These are phyloP conservation scores for Tyrophagus putrescentiae DNA, from an alignment of 1,140 invertebrate genomes.

Conservation along the genomic window DNA sequence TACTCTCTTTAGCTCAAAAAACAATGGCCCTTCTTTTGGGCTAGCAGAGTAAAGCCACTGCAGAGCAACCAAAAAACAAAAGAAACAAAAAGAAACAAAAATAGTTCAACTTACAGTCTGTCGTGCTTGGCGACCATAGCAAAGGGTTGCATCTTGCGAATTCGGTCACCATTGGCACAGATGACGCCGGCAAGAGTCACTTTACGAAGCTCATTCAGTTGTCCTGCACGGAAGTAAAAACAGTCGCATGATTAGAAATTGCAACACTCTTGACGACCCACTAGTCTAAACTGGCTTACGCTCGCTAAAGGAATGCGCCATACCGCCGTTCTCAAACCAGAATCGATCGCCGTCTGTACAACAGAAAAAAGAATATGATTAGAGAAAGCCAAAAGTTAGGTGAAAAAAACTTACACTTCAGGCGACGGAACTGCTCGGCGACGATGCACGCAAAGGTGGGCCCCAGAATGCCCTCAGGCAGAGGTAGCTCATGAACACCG, in stretches of 20 bases:
- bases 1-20: too few species aligned
- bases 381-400: neutral
- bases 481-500: conserved; percentile 30
- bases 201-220: conserved; percentile 78
- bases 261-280: neutral
- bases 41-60: too few species aligned
- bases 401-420: conserved; percentile 21
- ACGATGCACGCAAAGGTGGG: conserved; percentile 44
- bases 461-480: conserved; percentile 37
- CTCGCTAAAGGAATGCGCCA: conserved; percentile 26
- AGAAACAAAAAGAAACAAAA: too few species aligned
- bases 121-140: conserved; percentile 12
- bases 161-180: conserved; percentile 75
- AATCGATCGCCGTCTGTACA: conserved; percentile 37
- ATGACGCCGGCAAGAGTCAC: conserved; percentile 70
- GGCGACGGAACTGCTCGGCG: conserved; percentile 38
- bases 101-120: too few species aligned
- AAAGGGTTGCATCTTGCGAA: conserved; percentile 20
- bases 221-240: conserved; percentile 32
- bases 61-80: too few species aligned
- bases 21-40: too few species aligned
- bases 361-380: neutral
- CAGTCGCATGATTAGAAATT: neutral
- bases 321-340: conserved; percentile 33
- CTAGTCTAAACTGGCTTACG: conserved; percentile 19